These are phyloP conservation scores for Shinisaurus crocodilurus DNA, from an alignment of 2,113 vertebrate species.

Conservation along the genomic window DNA sequence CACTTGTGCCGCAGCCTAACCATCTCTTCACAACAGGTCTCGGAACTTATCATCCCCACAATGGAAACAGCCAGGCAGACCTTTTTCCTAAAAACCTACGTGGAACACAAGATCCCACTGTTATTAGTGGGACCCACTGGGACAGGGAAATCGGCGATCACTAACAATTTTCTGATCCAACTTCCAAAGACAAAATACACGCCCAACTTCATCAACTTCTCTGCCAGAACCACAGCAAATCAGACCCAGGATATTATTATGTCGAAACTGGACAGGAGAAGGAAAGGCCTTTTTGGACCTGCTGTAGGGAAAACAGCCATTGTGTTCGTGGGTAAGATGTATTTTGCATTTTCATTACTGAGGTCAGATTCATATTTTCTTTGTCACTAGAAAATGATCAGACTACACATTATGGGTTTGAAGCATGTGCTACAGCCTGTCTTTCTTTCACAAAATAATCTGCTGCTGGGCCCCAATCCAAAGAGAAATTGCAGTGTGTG, in stretches of 20 bases:
- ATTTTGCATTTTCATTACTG: not conserved
- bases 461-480: not conserved
- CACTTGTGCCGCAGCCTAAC: not conserved
- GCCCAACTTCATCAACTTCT: constrained; percentile 91
- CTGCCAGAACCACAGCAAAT: constrained; percentile 90
- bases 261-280: constrained; percentile 89
- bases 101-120: constrained; percentile 83
- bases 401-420: not conserved
- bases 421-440: not conserved
- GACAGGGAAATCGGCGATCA: constrained; percentile 92
- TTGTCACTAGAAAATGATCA: not conserved
- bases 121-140: constrained; percentile 94
- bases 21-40: constrained; percentile 77
- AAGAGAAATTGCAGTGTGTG: too few species aligned
- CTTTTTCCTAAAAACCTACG: constrained; percentile 88
- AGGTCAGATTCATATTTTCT: not conserved
- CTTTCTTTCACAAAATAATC: not conserved
- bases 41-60: constrained; percentile 92
- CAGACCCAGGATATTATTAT: constrained; percentile 95
- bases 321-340: constrained; percentile 89
- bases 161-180: constrained; percentile 86
- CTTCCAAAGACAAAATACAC: constrained; percentile 85
- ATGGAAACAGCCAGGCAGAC: constrained; percentile 90
- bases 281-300: constrained; percentile 90
- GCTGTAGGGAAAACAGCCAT: constrained; percentile 86